phyloP scores from a whole-genome alignment of 2,888 invertebrate genomes.

The Argyra leucocephala region DNA sequence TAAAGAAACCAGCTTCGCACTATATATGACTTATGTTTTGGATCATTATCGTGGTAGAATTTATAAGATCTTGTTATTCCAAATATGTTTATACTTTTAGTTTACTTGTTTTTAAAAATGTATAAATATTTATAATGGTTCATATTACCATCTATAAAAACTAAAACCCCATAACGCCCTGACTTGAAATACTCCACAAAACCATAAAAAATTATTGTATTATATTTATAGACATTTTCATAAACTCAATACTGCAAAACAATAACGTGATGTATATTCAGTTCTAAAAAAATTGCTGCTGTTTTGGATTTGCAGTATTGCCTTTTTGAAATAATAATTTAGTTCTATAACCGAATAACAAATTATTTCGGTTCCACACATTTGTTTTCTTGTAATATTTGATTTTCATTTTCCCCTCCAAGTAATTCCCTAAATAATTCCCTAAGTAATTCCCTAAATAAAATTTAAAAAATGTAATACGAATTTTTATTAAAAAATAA shows the following conservation, averaged over 20 bases:
- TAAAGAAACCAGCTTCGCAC: constrained; percentile 10
- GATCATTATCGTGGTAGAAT: constrained; percentile 15
- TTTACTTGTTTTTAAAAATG: constrained; percentile 10
- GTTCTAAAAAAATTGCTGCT: no score
- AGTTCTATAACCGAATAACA: constrained; percentile 16
- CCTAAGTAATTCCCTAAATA: no score
- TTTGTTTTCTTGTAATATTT: no score
- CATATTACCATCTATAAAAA: constrained; percentile 17
- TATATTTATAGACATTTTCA: constrained; percentile 24
- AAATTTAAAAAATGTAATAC: no score
- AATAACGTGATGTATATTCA: no score
- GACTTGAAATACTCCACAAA: constrained; percentile 21
- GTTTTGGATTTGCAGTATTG: no score
- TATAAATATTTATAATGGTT: constrained; percentile 6
- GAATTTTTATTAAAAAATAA: no score
- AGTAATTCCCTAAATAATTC: no score
- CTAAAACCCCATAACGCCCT: constrained; percentile 21
- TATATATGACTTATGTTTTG: constrained; percentile 11
- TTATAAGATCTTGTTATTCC: constrained; percentile 9
- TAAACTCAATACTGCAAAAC: no score
- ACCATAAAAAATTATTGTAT: constrained; percentile 22
- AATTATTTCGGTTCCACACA: no score
- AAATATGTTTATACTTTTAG: constrained; percentile 15
- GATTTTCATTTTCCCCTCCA: no score
- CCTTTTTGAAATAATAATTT: constrained; percentile 19